These are phyloP conservation scores for Leptopilina boulardi DNA, from an alignment of 1,140 invertebrate genomes.

Conservation along the genomic window DNA sequence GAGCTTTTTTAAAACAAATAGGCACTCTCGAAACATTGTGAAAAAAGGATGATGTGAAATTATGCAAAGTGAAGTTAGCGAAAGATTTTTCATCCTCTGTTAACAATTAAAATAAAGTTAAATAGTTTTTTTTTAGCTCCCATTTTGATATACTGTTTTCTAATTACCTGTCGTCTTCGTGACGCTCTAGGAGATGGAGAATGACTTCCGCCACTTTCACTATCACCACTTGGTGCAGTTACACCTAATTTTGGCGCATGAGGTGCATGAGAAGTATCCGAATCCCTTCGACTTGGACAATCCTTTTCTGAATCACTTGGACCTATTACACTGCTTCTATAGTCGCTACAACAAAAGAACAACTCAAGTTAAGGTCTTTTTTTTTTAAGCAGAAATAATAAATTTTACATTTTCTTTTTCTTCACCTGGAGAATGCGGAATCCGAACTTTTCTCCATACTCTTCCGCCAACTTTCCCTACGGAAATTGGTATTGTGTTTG, in stretches of 20 bases:
- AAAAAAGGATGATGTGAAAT: constrained; percentile 99
- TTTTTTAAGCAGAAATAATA: constrained; percentile 4
- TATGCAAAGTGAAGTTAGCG: constrained; percentile 97
- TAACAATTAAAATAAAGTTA: no score
- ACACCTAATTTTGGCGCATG: constrained; percentile 80
- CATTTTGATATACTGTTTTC: no score
- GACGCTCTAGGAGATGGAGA: constrained; percentile 89
- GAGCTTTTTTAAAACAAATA: constrained; percentile 95
- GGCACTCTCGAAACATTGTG: constrained; percentile 97
- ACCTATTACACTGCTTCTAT: constrained; percentile 91
- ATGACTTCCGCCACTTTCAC: constrained; percentile 91
- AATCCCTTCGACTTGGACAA: constrained; percentile 82
- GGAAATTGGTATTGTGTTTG: constrained; percentile 80
- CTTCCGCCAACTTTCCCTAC: constrained; percentile 91
- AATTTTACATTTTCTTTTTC: constrained; percentile 37
- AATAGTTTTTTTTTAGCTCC: no score
- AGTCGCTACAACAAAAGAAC: constrained; percentile 86
- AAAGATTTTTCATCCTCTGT: constrained; percentile 90
- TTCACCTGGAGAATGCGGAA: constrained; percentile 93
- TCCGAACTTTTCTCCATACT: constrained; percentile 94
- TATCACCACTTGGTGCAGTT: constrained; percentile 84
- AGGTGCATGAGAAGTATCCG: constrained; percentile 75
- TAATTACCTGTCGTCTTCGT: constrained; percentile 84
- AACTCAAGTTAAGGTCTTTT: constrained; percentile 38
- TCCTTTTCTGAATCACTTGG: constrained; percentile 92